Percentiles rank a stretch among this genome's conserved stretches.
Evolutionary conservation across 2,888 invertebrate genomes (phyloP).

Genomic region (Ditylenchus weischeri): DNA sequence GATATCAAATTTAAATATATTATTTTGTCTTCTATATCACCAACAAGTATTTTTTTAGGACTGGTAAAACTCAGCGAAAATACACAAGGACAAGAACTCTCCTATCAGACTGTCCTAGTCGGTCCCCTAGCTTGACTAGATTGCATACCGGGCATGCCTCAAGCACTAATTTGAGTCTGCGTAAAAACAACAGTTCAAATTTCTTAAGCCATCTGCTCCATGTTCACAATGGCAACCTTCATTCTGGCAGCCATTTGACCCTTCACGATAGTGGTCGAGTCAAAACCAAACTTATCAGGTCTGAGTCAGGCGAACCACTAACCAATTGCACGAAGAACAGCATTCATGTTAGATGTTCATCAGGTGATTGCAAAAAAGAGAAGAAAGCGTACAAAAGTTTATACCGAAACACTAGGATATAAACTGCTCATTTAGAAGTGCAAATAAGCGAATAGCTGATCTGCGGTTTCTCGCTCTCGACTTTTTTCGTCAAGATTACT

Average conservation of each 20-base stretch:
- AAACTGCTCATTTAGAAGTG: background rate
- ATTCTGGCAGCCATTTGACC: background rate
- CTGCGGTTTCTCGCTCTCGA: no score
- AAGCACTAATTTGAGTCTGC: background rate
- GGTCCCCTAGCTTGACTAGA: conserved; percentile 24
- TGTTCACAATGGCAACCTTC: background rate
- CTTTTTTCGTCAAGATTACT: no score
- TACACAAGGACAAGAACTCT: conserved; percentile 41
- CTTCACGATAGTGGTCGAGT: background rate
- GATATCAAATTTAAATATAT: no score
- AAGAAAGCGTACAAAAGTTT: conserved; percentile 4
- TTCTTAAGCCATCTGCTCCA: conserved; percentile 1
- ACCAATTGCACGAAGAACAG: background rate
- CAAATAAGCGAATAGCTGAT: no score
- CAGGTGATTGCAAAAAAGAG: no score
- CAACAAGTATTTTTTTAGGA: background rate
- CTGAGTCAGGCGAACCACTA: conserved; percentile 1
- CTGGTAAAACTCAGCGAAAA: conserved; percentile 21
- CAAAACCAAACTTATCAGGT: conserved; percentile 5
- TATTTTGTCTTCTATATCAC: no score
- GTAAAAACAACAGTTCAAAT: background rate
- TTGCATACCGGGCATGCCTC: background rate
- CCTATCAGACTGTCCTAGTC: conserved; percentile 33
- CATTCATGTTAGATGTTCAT: background rate
- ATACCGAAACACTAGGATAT: conserved; percentile 5